Conservation (phyloP, 2,888 invertebrate species). For the Lasioglossum malachurum region DNA sequence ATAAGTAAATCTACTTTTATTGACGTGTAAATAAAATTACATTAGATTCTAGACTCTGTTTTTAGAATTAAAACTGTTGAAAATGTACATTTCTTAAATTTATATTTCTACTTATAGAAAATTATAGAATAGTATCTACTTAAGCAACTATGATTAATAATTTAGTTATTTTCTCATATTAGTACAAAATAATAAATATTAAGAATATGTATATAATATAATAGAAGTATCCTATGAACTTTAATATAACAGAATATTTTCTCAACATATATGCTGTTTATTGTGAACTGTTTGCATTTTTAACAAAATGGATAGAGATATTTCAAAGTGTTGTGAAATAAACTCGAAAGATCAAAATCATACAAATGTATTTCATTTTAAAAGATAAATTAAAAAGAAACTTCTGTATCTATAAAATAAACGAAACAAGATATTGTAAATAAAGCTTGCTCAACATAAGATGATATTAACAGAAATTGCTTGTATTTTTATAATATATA, state of each 20-base stretch:
- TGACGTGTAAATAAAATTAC: conserved; percentile 63
- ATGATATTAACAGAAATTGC: conserved; percentile 52
- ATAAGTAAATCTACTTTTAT: conserved; percentile 65
- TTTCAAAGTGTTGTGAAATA: conserved; percentile 16
- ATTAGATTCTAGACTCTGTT: conserved; percentile 75
- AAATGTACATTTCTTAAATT: conserved; percentile 40
- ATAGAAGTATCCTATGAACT: conserved; percentile 11
- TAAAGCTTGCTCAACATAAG: conserved; percentile 51
- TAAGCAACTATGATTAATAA: conserved; percentile 49
- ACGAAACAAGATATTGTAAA: conserved; percentile 44
- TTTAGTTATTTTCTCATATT: conserved; percentile 63
- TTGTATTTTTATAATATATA: conserved; percentile 52
- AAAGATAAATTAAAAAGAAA: conserved; percentile 22
- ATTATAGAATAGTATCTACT: conserved; percentile 45
- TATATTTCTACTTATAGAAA: conserved; percentile 36
- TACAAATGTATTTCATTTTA: conserved; percentile 26
- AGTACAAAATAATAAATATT: conserved; percentile 71
- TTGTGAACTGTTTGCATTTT: conserved; percentile 26
- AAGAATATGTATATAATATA: conserved; percentile 55
- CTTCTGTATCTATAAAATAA: conserved; percentile 32
- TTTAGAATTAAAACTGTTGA: conserved; percentile 66
- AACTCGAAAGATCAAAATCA: conserved; percentile 13
- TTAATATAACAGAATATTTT: conserved; percentile 34
- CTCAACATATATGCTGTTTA: conserved; percentile 24
- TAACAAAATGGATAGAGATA: conserved; percentile 18